Evolutionary conservation across 1,140 invertebrate species (phyloP).

Genomic region (Caenorhabditis inopinata): DNA sequence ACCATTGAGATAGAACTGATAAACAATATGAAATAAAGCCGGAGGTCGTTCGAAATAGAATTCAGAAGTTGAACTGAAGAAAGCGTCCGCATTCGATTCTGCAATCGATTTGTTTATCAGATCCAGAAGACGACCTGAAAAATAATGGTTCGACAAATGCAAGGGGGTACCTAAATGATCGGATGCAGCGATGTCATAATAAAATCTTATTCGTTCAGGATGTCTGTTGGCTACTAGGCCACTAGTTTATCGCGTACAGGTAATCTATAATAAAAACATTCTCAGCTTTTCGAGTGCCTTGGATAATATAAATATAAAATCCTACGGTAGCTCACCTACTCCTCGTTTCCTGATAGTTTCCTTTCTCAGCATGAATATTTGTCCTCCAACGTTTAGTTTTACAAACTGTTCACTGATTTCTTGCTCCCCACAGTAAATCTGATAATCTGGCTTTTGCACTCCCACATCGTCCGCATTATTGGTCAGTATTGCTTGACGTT

Average conservation of each 20-base stretch:
- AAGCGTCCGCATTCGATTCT: conserved; percentile 47
- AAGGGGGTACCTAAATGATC: too few relatives aligned
- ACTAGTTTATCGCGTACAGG: too few relatives aligned
- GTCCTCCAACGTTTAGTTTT: conserved; percentile 55
- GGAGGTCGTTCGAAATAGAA: conserved; percentile 58
- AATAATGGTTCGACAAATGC: neutral
- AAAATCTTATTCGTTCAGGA: too few relatives aligned
- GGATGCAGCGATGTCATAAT: too few relatives aligned
- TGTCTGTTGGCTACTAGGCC: too few relatives aligned
- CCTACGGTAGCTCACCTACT: neutral
- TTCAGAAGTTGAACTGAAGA: conserved; percentile 50
- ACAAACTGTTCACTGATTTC: conserved; percentile 46
- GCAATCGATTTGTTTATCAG: neutral
- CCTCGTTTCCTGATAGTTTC: conserved; percentile 44
- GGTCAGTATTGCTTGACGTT: conserved; percentile 8
- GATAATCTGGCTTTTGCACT: conserved; percentile 11
- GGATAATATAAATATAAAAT: neutral
- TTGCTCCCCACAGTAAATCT: conserved; percentile 8
- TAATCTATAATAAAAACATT: too few relatives aligned
- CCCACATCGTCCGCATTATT: neutral
- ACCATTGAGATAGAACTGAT: conserved; percentile 55
- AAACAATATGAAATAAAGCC: conserved; percentile 54
- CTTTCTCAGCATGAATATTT: conserved; percentile 53
- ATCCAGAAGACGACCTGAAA: conserved; percentile 13
- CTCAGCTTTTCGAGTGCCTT: too few relatives aligned